Base-by-base conservation (phyloP, 2,888 invertebrate genomes). In the Tachina lurida region DNA sequence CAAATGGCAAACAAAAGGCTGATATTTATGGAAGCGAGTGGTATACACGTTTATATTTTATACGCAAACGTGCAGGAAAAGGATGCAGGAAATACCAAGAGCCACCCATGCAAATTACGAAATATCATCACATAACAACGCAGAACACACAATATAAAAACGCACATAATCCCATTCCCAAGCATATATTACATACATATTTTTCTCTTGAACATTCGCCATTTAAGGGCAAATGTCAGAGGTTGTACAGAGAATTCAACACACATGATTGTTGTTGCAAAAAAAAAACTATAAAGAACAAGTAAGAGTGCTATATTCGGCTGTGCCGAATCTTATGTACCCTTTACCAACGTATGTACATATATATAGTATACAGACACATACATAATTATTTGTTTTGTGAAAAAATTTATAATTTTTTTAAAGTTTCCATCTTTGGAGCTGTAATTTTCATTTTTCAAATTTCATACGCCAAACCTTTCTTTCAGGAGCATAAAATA, bases 21-120 rank as follows among this genome's bases (percentile, higher is more conserved):
- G 41, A 10, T 9, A 12, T 17, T 39, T 39, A 60, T 15, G 58
- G 58, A 60, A 39, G 9, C 10, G 8, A 60, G 2, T 39, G 39
- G 31, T 60, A 39, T 10, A 60, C 39, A 39, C 31, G 8, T 60
- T 60, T 39, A 60, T 39, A 60, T 60, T 39, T 31, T 39, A 41
- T 62, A 39, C 41, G 41, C 7, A 10, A 62, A 62, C 10, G 62
- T 41, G 10, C 62, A 62, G 62, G 62, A 62, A 62, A 62, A 41
- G 62, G 62, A 62, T 62, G 17, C 62, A 62, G 62, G n/a, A 41
- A 62, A 62, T 60, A 60, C 39, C 39, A 39, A 62, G 41, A 39
- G 10, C 41, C 62, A n/a, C n/a, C 62, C 39, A 41, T 62, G 62
- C 41, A 62, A 62, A 62, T 62, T 41, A 41, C 62, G 12, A 62